These are phyloP conservation scores for Apis florea DNA, from an alignment of 1,140 invertebrate species.

Conservation along the genomic window DNA sequence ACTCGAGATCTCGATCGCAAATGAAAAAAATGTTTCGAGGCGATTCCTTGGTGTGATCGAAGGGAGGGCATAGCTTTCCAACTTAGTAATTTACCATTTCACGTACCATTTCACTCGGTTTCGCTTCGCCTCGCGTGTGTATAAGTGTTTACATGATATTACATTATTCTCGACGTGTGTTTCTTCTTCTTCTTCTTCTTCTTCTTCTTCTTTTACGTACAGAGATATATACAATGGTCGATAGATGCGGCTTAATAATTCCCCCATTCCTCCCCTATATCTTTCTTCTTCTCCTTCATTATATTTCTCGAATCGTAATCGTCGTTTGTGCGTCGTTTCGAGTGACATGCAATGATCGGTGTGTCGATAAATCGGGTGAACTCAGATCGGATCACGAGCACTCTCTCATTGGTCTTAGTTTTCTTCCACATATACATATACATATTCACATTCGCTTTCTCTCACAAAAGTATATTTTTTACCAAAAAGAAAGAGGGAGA, in stretches of 20 bases:
- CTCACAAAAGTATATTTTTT: not conserved
- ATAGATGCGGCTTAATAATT: not conserved
- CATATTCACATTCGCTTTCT: too few relatives aligned
- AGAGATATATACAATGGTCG: constrained; percentile 26
- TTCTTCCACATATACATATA: not conserved
- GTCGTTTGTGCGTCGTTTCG: constrained; percentile 37
- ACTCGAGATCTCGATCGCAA: not conserved
- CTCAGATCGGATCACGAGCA: not conserved
- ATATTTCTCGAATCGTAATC: not conserved
- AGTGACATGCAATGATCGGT: constrained; percentile 16
- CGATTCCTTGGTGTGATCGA: not conserved
- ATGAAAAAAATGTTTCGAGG: not conserved
- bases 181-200: not conserved
- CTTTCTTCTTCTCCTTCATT: not conserved
- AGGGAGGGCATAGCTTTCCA: not conserved
- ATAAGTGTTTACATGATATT: not conserved
- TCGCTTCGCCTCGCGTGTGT: constrained; percentile 11
- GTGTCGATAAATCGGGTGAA: constrained; percentile 16
- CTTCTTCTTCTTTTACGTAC: not conserved
- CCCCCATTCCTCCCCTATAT: not conserved
- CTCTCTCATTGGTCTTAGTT: not conserved
- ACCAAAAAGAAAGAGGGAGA: not conserved
- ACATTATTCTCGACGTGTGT: constrained; percentile 5
- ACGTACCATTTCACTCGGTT: not conserved
- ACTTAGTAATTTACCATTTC: not conserved